These are phyloP conservation scores for Mus spicilegus DNA, from an alignment of 2,113 vertebrate species.

Conservation along the genomic window DNA sequence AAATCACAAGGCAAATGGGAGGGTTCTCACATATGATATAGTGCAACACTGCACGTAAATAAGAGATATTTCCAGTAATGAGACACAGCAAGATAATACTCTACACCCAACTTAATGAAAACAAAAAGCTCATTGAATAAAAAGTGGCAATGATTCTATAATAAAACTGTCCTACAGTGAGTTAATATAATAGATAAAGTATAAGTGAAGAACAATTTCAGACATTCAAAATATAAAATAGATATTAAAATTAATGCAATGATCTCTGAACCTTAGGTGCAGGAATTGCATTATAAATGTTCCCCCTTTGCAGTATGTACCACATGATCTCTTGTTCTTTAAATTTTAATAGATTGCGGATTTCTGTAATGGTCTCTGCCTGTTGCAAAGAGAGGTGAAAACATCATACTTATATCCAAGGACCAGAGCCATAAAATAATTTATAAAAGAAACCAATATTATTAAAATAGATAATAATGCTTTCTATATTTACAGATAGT, in stretches of 20 bases:
- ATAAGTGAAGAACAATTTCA: neutral
- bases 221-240: neutral
- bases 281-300: neutral
- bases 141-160: neutral
- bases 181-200: neutral
- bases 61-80: neutral
- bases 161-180: neutral
- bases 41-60: neutral
- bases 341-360: neutral
- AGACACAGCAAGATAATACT: conserved; percentile 7
- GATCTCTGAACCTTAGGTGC: no score
- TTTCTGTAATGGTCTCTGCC: neutral
- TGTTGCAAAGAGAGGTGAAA: neutral
- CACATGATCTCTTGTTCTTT: neutral
- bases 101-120: neutral
- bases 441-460: neutral
- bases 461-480: neutral
- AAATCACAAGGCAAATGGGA: neutral
- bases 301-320: neutral
- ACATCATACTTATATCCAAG: neutral
- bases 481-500: neutral
- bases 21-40: neutral
- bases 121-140: neutral
- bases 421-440: neutral
- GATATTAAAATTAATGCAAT: conserved; percentile 4